Conservation (phyloP, 2,113 vertebrate species). For the Sakesphorus luctuosus region DNA sequence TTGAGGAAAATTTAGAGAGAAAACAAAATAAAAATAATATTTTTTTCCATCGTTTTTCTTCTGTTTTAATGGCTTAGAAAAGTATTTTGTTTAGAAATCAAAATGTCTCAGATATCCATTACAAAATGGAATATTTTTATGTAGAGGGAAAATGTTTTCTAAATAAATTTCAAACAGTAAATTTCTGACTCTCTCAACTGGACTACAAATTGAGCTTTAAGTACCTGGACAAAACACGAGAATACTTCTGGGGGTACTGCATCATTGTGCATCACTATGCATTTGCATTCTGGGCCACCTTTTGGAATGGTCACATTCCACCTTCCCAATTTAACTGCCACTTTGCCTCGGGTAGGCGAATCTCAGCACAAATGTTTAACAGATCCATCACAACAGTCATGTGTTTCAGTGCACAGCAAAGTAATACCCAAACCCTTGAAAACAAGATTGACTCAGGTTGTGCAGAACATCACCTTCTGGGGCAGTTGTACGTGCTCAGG, state of each 20-base stretch:
- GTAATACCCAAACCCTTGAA: not conserved
- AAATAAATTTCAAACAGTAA: not conserved
- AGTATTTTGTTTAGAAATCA: not conserved
- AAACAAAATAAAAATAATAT: not conserved
- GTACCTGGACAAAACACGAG: not conserved
- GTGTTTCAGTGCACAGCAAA: not conserved
- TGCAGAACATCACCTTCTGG: not conserved
- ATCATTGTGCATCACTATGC: not conserved
- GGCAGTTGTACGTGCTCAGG: not conserved
- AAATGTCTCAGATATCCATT: not conserved
- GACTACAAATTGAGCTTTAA: not conserved
- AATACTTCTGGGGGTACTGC: not conserved
- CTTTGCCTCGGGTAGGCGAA: not conserved
- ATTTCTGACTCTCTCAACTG: not conserved
- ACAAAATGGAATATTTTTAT: not conserved
- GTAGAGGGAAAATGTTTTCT: not conserved
- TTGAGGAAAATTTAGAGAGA: not conserved
- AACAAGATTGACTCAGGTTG: not conserved
- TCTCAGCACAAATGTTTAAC: not conserved
- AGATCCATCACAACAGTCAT: not conserved
- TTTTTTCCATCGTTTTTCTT: not conserved
- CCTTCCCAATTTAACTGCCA: not conserved
- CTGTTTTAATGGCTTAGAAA: not conserved
- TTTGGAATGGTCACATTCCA: not conserved
- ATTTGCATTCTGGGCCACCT: not conserved